These are phyloP conservation scores for Hyalella azteca DNA, from an alignment of 2,888 invertebrate species.

Conservation along the genomic window DNA sequence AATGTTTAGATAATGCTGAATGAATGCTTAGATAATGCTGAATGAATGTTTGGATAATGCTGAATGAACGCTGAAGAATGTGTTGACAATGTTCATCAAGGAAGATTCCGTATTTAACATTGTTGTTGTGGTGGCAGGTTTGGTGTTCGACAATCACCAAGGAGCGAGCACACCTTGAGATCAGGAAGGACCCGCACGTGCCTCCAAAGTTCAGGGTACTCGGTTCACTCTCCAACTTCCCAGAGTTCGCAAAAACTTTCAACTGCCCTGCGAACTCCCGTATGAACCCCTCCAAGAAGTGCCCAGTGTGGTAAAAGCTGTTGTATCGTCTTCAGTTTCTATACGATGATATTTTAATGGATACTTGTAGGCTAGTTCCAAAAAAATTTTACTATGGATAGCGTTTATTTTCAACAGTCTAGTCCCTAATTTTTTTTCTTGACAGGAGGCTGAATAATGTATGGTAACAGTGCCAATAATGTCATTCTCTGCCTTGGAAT, in stretches of 20 bases:
- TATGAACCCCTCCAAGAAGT: slow-evolving; percentile 86
- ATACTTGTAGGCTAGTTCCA: too few relatives aligned
- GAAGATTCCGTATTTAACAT: too few relatives aligned
- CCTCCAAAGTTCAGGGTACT: slow-evolving; percentile 85
- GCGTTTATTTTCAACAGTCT: too few relatives aligned
- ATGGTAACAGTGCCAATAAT: too few relatives aligned
- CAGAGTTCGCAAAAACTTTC: slow-evolving; percentile 82
- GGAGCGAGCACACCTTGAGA: slow-evolving; percentile 80
- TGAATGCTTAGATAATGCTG: too few relatives aligned
- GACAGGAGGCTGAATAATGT: too few relatives aligned
- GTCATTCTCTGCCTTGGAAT: too few relatives aligned
- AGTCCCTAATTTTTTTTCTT: too few relatives aligned
- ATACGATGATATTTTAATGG: too few relatives aligned
- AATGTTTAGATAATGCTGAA: too few relatives aligned
- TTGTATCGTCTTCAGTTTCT: too few relatives aligned
- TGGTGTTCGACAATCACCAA: slow-evolving; percentile 90
- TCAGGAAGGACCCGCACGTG: slow-evolving; percentile 92
- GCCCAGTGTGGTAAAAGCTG: slow-evolving; percentile 90
- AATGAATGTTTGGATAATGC: slow-evolving; percentile 74
- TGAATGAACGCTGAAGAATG: slow-evolving; percentile 62
- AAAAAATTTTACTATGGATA: too few relatives aligned
- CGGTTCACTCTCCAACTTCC: slow-evolving; percentile 83
- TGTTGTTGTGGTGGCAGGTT: slow-evolving; percentile 68
- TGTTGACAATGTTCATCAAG: slow-evolving; percentile 71
- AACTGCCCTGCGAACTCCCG: slow-evolving; percentile 74